Evolutionary conservation across 2,888 invertebrate genomes (phyloP).

Genomic region (Arge pagana): DNA sequence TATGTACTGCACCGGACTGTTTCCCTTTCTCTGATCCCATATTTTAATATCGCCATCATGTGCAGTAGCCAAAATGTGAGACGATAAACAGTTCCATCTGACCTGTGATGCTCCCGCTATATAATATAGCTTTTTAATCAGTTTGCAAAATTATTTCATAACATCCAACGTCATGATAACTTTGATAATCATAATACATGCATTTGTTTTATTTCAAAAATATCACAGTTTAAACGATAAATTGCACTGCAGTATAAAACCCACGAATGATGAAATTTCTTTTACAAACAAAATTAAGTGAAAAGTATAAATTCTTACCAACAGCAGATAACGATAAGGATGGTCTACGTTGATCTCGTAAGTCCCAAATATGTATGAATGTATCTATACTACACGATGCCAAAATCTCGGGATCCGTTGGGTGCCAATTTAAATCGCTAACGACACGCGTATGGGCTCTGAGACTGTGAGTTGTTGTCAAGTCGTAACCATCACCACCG

Average conservation of each 20-base stretch:
- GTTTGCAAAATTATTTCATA: not conserved
- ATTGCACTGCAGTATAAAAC: not conserved
- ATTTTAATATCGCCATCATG: conserved; percentile 95
- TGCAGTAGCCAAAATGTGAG: conserved; percentile 86
- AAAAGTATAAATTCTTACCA: conserved; percentile 62
- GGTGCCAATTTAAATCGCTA: conserved; percentile 92
- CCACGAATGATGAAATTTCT: not conserved
- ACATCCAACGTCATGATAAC: not conserved
- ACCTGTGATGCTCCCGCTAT: conserved; percentile 90
- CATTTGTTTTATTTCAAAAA: not conserved
- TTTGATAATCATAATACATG: too few species aligned
- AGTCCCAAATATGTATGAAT: conserved; percentile 92
- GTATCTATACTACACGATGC: conserved; percentile 94
- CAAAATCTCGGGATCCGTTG: conserved; percentile 72
- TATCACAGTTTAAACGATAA: not conserved
- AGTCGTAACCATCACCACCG: conserved; percentile 63
- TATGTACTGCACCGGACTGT: conserved; percentile 87
- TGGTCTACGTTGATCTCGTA: conserved; percentile 83
- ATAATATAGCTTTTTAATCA: conserved; percentile 31
- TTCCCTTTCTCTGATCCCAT: conserved; percentile 92
- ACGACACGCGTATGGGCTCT: conserved; percentile 84
- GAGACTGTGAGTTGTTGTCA: conserved; percentile 73
- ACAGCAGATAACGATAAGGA: conserved; percentile 85
- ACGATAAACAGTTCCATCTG: conserved; percentile 87
- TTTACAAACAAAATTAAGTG: not conserved